Percentiles rank a stretch among this genome's conserved stretches.
Evolutionary conservation across 1,140 invertebrate genomes (phyloP).

Genomic region (Euura saliciscinereae): DNA sequence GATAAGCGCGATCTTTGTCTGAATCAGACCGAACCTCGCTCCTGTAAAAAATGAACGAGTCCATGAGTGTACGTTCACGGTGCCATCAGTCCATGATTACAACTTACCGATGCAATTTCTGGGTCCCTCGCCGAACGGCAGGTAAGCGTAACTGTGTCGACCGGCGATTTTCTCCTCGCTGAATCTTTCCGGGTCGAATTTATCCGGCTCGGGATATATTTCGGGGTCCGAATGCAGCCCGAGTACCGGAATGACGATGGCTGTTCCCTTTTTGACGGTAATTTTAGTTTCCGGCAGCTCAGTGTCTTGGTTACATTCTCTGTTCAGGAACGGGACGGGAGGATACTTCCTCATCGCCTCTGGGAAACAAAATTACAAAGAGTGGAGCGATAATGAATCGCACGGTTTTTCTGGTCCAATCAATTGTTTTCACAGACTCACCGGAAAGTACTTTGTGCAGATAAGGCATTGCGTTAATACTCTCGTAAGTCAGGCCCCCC

Average conservation of each 20-base stretch:
- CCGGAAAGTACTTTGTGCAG: slow-evolving; percentile 35
- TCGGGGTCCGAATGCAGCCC: slow-evolving; percentile 68
- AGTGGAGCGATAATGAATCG: background rate
- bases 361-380: slow-evolving; percentile 24
- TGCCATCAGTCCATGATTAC: slow-evolving; percentile 6
- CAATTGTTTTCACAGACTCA: slow-evolving; percentile 16
- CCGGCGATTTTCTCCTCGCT: slow-evolving; percentile 38
- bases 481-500: slow-evolving; percentile 31
- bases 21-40: slow-evolving; percentile 56
- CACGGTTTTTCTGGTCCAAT: background rate
- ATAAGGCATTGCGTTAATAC: slow-evolving; percentile 31
- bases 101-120: slow-evolving; percentile 64
- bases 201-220: slow-evolving; percentile 67
- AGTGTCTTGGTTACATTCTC: slow-evolving; percentile 59
- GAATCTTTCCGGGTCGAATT: slow-evolving; percentile 74
- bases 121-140: slow-evolving; percentile 60
- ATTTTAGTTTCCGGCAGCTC: slow-evolving; percentile 55
- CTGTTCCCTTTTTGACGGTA: slow-evolving; percentile 55
- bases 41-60: slow-evolving; percentile 33
- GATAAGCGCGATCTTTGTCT: slow-evolving; percentile 53
- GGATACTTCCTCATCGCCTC: slow-evolving; percentile 66
- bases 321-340: slow-evolving; percentile 57
- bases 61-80: background rate
- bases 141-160: slow-evolving; percentile 51
- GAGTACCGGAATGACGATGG: slow-evolving; percentile 59